Conservation (phyloP, 1,140 invertebrate genomes). For the Drosophila virilis region DNA sequence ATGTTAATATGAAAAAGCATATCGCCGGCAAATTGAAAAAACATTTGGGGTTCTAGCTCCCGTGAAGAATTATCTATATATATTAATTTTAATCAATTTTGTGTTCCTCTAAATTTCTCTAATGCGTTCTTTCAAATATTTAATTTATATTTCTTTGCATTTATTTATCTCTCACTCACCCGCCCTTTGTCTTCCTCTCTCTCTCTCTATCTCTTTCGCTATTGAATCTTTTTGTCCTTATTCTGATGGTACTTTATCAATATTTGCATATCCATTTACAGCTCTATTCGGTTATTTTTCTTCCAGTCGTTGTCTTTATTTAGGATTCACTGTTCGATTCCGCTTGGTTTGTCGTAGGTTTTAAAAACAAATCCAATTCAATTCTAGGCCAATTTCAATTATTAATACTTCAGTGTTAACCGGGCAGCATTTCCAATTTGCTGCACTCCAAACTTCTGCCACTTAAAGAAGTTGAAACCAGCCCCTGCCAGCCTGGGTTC, state of each 20-base stretch:
- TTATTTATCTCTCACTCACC: not conserved
- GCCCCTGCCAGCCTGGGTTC: not conserved
- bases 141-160: too few species aligned
- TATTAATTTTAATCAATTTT: too few species aligned
- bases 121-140: too few species aligned
- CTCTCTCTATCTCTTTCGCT: not conserved
- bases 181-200: not conserved
- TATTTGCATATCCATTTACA: constrained; percentile 6
- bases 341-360: constrained; percentile 8
- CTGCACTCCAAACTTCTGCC: constrained; percentile 7
- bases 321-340: not conserved
- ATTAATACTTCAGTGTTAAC: constrained; percentile 22
- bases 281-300: not conserved
- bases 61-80: too few species aligned
- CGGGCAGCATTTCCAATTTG: constrained; percentile 17
- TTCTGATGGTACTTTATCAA: not conserved
- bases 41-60: too few species aligned
- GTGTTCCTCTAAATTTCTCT: too few species aligned
- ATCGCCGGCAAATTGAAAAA: too few species aligned
- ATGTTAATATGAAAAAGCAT: too few species aligned
- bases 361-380: constrained; percentile 34
- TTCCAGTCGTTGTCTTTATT: not conserved
- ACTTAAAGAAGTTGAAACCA: not conserved
- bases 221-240: not conserved
- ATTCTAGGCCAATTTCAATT: constrained; percentile 35